Base-by-base conservation (phyloP, 1,140 invertebrate genomes). In the Arctopsyche grandis region DNA sequence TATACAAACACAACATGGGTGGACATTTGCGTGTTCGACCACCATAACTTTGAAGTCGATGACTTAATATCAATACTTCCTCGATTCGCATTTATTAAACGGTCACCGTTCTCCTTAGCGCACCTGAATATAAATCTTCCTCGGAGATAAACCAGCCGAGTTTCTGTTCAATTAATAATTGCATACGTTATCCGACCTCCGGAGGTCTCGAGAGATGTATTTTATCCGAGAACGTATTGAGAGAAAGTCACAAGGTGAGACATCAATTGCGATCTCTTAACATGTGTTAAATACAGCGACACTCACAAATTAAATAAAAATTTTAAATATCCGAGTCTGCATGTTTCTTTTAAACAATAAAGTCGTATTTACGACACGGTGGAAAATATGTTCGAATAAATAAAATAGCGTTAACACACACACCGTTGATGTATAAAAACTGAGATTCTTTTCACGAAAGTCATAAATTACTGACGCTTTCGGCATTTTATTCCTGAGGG, bases 401-500 rank as follows among this genome's bases (percentile, higher is more conserved):
- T 38, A 38, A 38, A 38, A 38, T 38, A 38, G 29, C 29, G 29
- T 38, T 1, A 38, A 38, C 29, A 38, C 7, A 38, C 29, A 38
- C 29, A 7, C 29, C 29, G 29, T 38, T 38, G 29, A 38, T 38
- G 29, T 38, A 38, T 38, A 74, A 38, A 74, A 52, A 74, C 22
- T 22, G 14, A 29, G 22, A 58, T 74, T 58, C 71, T 56, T 56
- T 74, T 74, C 71, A 56, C 12, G 21, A 9, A 29, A 26, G 22
- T 69, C 80, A 81, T 81, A 81, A 81, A 81, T 81, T 56, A 79
- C 78, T 56, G 48, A 43, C 58, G 69, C 74, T 70, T 44, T 69
- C 46, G 73, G 77, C 63, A 81, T 81, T 81, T 81, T 79, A 79
- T 81, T 73, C 29, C 71, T 75, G 69, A 74, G 80, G 78, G 70